phyloP scores from a whole-genome alignment of 2,113 vertebrate genomes.

The Telmatochromis bifrenatus region DNA sequence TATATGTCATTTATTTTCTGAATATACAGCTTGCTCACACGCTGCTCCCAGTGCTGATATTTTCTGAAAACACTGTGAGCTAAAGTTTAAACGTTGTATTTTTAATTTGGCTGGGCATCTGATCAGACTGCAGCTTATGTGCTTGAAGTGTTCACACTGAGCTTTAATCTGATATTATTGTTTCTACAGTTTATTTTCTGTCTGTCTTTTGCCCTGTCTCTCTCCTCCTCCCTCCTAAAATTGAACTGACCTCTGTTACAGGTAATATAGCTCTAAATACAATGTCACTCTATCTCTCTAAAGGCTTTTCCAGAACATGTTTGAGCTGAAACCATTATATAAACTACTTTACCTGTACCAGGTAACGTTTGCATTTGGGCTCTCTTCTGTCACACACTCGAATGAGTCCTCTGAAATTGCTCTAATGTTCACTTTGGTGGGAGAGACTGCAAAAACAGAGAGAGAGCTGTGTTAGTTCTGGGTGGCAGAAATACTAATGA shows the following conservation, averaged over 20 bases:
- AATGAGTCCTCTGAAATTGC: not conserved
- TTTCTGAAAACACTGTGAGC: not conserved
- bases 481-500: not conserved
- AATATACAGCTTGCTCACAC: not conserved
- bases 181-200: not conserved
- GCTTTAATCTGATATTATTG: not conserved
- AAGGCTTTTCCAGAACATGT: not conserved
- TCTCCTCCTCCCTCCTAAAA: not conserved
- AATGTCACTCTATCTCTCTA: not conserved
- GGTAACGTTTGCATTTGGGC: constrained; percentile 3
- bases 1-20: not conserved
- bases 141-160: not conserved
- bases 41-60: not conserved
- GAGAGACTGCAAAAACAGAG: not conserved
- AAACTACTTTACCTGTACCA: constrained; percentile 54
- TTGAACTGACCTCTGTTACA: not conserved
- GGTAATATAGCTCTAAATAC: not conserved
- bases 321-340: not conserved
- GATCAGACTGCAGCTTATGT: not conserved
- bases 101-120: not conserved
- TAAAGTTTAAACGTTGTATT: not conserved
- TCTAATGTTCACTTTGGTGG: not conserved
- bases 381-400: constrained; percentile 24
- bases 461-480: not conserved
- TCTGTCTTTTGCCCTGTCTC: not conserved